Conservation (phyloP, 2,888 invertebrate genomes). For the Blera fallax region DNA sequence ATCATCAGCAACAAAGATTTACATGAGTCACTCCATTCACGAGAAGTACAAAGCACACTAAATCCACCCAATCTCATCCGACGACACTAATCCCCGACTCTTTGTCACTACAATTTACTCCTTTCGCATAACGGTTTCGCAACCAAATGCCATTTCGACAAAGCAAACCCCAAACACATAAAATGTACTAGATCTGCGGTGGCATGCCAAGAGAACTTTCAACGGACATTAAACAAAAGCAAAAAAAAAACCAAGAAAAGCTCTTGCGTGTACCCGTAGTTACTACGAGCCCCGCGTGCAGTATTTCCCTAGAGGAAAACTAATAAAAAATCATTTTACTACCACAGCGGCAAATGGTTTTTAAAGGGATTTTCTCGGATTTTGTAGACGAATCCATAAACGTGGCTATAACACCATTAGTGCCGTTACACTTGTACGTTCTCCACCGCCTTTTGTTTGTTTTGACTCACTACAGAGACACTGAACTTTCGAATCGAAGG, state of each 20-base stretch:
- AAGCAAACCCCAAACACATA: background rate
- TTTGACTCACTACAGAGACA: background rate
- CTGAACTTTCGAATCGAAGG: constrained; percentile 7
- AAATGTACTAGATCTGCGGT: constrained; percentile 5
- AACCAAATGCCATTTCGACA: background rate
- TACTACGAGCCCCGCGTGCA: background rate
- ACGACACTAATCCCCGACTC: background rate
- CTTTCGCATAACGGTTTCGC: background rate
- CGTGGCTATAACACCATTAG: background rate
- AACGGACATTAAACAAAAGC: background rate
- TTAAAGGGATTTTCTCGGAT: background rate
- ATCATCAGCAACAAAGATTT: background rate
- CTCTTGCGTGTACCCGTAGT: background rate
- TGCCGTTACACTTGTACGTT: background rate
- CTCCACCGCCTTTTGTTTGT: background rate
- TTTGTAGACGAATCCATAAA: constrained; percentile 1
- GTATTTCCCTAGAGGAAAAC: background rate
- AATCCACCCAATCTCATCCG: background rate
- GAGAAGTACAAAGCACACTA: background rate
- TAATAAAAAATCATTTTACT: background rate
- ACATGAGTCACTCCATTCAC: background rate
- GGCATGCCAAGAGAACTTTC: background rate
- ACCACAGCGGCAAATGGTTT: background rate
- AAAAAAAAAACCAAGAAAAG: background rate
- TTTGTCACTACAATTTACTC: background rate